A percentile compares a stretch with the other conserved stretches of the same genome.
Conservation (phyloP, 2,113 vertebrate species). For the Clinocottus analis region DNA sequence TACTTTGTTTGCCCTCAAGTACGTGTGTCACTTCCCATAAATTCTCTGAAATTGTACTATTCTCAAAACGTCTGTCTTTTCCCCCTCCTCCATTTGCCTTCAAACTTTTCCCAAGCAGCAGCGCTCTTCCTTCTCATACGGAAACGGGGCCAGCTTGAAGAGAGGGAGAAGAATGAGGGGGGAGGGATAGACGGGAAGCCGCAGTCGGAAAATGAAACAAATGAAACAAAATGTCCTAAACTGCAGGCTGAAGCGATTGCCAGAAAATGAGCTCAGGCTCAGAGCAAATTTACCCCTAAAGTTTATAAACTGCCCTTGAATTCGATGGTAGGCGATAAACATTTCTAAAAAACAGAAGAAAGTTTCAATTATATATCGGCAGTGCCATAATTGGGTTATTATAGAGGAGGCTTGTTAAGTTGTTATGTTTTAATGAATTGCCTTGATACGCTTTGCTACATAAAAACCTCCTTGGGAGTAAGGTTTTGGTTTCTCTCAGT, state of each 20-base stretch:
- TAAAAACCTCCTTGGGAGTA: not conserved
- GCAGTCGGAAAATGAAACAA: conserved; percentile 69
- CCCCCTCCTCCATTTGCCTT: conserved; percentile 33
- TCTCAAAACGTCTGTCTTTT: conserved; percentile 17
- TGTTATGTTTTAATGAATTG: not conserved
- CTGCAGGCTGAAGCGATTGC: conserved; percentile 52
- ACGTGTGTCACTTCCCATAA: conserved; percentile 14
- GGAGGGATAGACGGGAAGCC: conserved; percentile 78
- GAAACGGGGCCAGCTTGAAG: conserved; percentile 50
- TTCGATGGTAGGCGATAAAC: conserved; percentile 23
- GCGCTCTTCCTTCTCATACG: conserved; percentile 62
- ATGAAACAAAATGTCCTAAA: conserved; percentile 79
- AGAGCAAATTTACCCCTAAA: conserved; percentile 23
- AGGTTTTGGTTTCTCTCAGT: not conserved
- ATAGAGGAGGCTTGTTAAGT: not conserved
- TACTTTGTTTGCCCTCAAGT: not conserved
- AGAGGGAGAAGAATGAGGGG: conserved; percentile 64
- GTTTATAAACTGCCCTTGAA: conserved; percentile 33
- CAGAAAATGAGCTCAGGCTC: conserved; percentile 64
- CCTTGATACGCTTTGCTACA: not conserved
- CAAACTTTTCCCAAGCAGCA: conserved; percentile 47
- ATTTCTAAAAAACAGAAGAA: conserved; percentile 7
- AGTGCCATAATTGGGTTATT: not conserved
- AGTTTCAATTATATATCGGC: not conserved
- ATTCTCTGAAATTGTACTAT: conserved; percentile 36